Evolutionary conservation across 2,113 vertebrate species (phyloP), one percentile per base, ranked within the genome.

Genomic region (Cyprinus carpio): DNA sequence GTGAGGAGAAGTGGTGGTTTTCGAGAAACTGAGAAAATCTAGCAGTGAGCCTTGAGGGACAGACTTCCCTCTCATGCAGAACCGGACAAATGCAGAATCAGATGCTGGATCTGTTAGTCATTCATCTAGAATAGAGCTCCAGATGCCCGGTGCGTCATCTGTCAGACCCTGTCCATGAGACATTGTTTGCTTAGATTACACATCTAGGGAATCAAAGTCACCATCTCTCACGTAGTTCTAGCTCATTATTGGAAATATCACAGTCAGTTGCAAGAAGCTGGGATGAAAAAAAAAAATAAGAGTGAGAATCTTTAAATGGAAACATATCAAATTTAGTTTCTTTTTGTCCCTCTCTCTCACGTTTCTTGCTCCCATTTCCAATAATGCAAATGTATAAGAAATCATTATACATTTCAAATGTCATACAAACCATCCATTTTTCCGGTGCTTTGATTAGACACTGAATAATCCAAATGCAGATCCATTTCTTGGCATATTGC

Each of bases 161-260:
- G 75, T 85, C 86, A 89, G 69, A 81, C 71, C 77, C 16, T 62
- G 71, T 29, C 34, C 67, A 23, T 46, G 25, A 49, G 46, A 72
- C 43, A n/a, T 27, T 67, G 64, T 85, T 51, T n/a, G 75, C 58
- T 37, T 83, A 58, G 10, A 87, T 64, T 74, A 72, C 81, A 75
- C 69, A 81, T 82, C n/a, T 46, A 31, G 18, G 60, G 31, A 12
- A 62, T 76, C 71, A 49, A 34, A 11, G 27, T 13, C 65, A 80
- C 84, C 49, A 25, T 58, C 71, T 87, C 84, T 90, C 86, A 90
- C 89, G 86, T 91, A 86, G 67, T 87, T 90, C 80, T 85, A 83
- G 85, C 86, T 94, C 77, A 76, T 91, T 93, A 90, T 88, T 90
- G 4, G 11, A 54, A 90, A 88, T 84, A 79, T 80, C 89, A 86